Evolutionary conservation across 2,113 vertebrate genomes (phyloP), one percentile per base, ranked within the genome.

Genomic region (Mus spicilegus): DNA sequence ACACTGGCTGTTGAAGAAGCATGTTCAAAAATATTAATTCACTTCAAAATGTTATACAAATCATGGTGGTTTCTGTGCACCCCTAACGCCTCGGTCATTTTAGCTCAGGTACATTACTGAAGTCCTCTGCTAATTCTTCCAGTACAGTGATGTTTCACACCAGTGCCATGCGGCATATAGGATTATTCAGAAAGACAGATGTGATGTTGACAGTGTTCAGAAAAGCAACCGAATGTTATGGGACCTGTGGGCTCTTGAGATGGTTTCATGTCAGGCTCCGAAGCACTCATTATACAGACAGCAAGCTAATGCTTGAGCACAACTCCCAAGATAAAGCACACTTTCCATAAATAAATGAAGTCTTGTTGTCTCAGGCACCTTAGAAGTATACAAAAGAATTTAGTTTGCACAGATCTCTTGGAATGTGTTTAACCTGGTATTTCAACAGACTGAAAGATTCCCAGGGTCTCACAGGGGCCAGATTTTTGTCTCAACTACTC

Each of bases 41-140:
- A 97, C 98, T 98, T 99, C 98, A 99, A 99, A 99, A 99, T 95
- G 99, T 99, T 97, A 97, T 99, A 99, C 98, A 99, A 99, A 99
- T 99, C 98, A 98, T 97, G 98, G 98, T 98, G 98, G 98, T 98
- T 98, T 97, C 98, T 98, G 97, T 97, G 98, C 98, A 98, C 98
- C 97, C 90, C 97, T 98, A 98, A 98, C 98, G 96, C 95, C 93
- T 97, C 63, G 97, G 98, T 87, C 87, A 94, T 95, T 42, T 54
- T 97, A 98, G 98, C 96, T 97, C 98, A 97, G 98, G 98, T 97
- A 98, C 97, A 93, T 96, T 97, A 97, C 97, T 97, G 98, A 67
- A 96, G 98, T 97, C 98, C 98, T 97, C 63, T 94, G 96, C 96
- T 96, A 97, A 95, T 97, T 98, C 97, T 98, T 98, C 98, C 98